Base-by-base conservation (phyloP, 2,113 vertebrate species). In the Semnopithecus entellus region DNA sequence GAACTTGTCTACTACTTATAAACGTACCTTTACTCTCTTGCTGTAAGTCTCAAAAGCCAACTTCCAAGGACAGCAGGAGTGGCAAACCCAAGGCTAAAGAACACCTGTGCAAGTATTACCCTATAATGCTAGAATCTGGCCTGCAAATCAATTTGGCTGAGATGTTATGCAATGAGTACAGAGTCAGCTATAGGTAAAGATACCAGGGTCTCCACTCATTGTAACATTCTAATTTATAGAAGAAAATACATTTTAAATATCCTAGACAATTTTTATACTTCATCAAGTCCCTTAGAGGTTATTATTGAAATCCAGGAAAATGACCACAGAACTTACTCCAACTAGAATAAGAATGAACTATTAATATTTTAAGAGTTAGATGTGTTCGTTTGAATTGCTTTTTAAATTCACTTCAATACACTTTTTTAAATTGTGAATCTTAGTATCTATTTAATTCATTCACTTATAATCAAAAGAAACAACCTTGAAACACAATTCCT, bases 21-120 rank as follows among this genome's bases (percentile, higher is more conserved):
- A 96, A 52, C 76, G 52, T 52, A 95, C 94, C 96, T 96, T 97
- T 94, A 87, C 81, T 96, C 94, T 96, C 45, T n/a, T 23, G 84
- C 90, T 75, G 80, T 43, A 91, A 86, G 82, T 76, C 93, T 98
- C 50, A 0, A 98, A 95, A 97, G 96, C 78, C 52, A 89, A 52
- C 25, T 88, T 38, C 57, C 61, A 85, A 90, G 94, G 82, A 97
- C 25, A 84, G 95, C 1, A 90, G 90, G 78, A 94, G 50, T 80
- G 81, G 82, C 85, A 96, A 96, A 75, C 93, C 87, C 55, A 96
- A 55, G 70, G 94, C 75, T 76, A 61, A 89, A 83, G 91, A 78
- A 43, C n/a, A 72, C 84, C 48, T 97, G 30, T 64, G 83, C 90
- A 96, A 82, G 92, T 70, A 95, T 87, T 92, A 93, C 91, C 96